These are phyloP conservation scores for Biston stratarius DNA, from an alignment of 2,888 invertebrate genomes.

Conservation along the genomic window DNA sequence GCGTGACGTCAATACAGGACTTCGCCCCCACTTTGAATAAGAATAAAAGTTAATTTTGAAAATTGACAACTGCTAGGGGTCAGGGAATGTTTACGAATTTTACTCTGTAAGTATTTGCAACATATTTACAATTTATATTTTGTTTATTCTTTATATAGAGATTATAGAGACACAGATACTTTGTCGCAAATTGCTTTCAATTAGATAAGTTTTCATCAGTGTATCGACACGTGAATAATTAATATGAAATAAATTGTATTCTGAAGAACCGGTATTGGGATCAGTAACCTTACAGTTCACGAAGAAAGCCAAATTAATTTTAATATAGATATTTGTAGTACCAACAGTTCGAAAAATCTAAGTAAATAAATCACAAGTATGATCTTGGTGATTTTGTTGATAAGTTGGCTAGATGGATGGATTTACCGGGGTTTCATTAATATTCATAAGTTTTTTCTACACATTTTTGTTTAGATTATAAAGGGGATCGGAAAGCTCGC, in stretches of 20 bases:
- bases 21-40: no score
- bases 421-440: slow-evolving; percentile 1
- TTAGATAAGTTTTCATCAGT: neutral
- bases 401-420: neutral
- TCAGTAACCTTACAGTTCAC: slow-evolving; percentile 6
- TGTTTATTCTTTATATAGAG: neutral
- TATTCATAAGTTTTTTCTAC: slow-evolving; percentile 21
- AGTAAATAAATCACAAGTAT: neutral
- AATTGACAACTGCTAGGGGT: neutral
- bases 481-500: slow-evolving; percentile 2
- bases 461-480: slow-evolving; percentile 7
- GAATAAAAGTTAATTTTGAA: slow-evolving; percentile 9
- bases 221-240: neutral
- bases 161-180: neutral
- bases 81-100: no score
- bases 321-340: neutral
- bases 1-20: no score
- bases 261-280: neutral
- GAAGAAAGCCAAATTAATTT: slow-evolving; percentile 4
- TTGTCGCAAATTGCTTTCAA: slow-evolving; percentile 4
- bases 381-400: neutral
- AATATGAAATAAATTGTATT: slow-evolving; percentile 6
- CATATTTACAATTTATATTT: neutral
- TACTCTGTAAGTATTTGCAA: neutral
- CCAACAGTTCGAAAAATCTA: neutral